A percentile compares a stretch with the other conserved stretches of the same genome.
These are phyloP conservation scores for Drosophila pallidifrons DNA, from an alignment of 1,140 invertebrate species.

Conservation along the genomic window DNA sequence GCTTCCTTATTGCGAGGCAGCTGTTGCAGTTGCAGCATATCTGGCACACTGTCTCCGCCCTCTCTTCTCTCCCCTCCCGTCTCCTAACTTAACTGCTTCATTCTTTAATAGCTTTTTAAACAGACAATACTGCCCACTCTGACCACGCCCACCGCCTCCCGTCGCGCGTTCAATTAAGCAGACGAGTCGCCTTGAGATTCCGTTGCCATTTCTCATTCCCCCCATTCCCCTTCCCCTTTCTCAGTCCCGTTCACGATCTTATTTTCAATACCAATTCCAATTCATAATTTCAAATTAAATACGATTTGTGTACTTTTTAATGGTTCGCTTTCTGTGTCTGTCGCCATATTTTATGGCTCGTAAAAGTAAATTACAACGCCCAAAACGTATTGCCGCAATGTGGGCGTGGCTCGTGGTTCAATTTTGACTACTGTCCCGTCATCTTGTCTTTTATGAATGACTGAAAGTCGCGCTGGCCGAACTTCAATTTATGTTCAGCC, in stretches of 20 bases:
- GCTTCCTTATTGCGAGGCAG: conserved; percentile 6
- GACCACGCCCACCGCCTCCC: conserved; percentile 32
- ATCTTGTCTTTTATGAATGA: conserved; percentile 32
- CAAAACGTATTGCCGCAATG: conserved; percentile 12
- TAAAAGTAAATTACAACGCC: conserved; percentile 55
- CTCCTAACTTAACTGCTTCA: not conserved
- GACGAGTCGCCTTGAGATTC: conserved; percentile 33
- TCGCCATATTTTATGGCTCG: conserved; percentile 47
- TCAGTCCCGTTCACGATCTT: not conserved
- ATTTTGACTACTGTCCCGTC: conserved; percentile 22
- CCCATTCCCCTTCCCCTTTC: too few relatives aligned
- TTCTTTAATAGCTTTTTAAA: conserved; percentile 70
- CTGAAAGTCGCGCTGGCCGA: conserved; percentile 24
- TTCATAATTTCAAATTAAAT: conserved; percentile 58
- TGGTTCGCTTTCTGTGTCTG: conserved; percentile 21
- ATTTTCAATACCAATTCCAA: conserved; percentile 31
- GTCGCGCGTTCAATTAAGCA: conserved; percentile 36
- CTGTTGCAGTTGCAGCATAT: conserved; percentile 27
- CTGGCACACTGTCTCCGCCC: conserved; percentile 7
- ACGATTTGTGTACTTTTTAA: conserved; percentile 51
- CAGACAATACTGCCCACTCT: conserved; percentile 50
- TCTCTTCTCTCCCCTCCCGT: conserved; percentile 1
- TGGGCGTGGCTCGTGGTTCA: conserved; percentile 7
- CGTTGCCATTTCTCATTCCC: not conserved
- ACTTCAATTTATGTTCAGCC: conserved; percentile 48